Percentiles rank a stretch among this genome's conserved stretches.
phyloP scores from a whole-genome alignment of 2,888 invertebrate genomes.

The Caenorhabditis sp. region DNA sequence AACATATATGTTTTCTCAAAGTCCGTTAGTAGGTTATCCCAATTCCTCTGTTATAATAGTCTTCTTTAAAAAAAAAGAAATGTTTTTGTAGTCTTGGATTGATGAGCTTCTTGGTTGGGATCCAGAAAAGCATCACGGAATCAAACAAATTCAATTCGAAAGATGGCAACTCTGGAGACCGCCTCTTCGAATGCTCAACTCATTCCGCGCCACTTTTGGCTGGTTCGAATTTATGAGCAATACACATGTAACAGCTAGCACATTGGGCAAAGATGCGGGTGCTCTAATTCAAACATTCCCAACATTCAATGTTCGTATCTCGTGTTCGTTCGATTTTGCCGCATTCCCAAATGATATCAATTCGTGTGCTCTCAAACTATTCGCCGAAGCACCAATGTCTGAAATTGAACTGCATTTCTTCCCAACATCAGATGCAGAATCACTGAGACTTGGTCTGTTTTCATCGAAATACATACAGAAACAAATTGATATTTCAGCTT shows the following conservation, averaged over 20 bases:
- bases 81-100: constrained; percentile 49
- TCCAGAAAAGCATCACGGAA: constrained; percentile 59
- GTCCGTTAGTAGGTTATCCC: not conserved
- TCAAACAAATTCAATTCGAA: constrained; percentile 55
- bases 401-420: constrained; percentile 36
- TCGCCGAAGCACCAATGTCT: constrained; percentile 30
- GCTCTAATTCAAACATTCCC: constrained; percentile 62
- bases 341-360: constrained; percentile 50
- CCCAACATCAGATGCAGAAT: constrained; percentile 18
- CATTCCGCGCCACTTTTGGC: constrained; percentile 58
- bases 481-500: not conserved
- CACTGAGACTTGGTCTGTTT: constrained; percentile 32
- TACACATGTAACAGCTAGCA: constrained; percentile 36
- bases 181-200: constrained; percentile 62
- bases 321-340: constrained; percentile 63
- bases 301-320: constrained; percentile 63
- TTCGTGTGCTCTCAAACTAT: constrained; percentile 34
- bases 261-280: constrained; percentile 3
- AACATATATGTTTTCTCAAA: too few relatives aligned
- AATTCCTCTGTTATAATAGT: not conserved
- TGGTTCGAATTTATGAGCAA: constrained; percentile 53
- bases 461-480: not conserved
- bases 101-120: constrained; percentile 68
- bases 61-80: not conserved
- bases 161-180: constrained; percentile 69